Base-by-base conservation (phyloP, 2,113 vertebrate species). In the Pongo pygmaeus region DNA sequence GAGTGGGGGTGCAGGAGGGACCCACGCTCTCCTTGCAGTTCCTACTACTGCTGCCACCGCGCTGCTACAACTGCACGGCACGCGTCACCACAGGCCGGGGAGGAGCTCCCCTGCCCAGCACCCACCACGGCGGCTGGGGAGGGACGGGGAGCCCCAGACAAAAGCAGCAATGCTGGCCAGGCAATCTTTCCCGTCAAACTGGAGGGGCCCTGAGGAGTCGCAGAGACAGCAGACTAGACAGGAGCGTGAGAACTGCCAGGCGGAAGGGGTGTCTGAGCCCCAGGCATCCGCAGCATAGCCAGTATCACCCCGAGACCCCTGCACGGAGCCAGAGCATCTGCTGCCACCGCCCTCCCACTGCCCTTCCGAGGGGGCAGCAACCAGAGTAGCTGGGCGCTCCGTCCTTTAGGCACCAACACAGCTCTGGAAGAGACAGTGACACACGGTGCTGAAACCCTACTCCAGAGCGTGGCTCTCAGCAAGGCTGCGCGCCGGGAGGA, bases 41-140 rank as follows among this genome's bases (percentile, higher is more conserved):
- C 61, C 84, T 38, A 72, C 89, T 75, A 81, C 84, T 69, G 35
- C 86, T 32, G 57, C 79, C 50, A 46, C 88, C 35, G 20, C 74
- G n/a, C 79, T 23, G 64, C 93, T 79, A 69, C 96, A 57, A 86
- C 94, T 17, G 35, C 57, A 22, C 69, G 25, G 92, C 95, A 85
- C 92, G 61, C 7, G 87, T 69, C 79, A 90, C 93, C 84, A 43
- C 67, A 10, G 5, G 13, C 80, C 48, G 38, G 12, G 43, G 61
- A 93, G 61, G 69, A 89, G 92, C 52, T 4, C 94, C 69, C 22
- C 2, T 20, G 84, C 83, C 50, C 61, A 7, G 64, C n/a, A 2
- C n/a, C 85, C 4, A 61, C 72, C 72, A 23, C 2, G 16, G 57
- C 2, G 70, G 18, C 8, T 6, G 59, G 75, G 35, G 7, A 52